phyloP scores from a whole-genome alignment of 2,113 vertebrate species.

The Onychostoma macrolepis region DNA sequence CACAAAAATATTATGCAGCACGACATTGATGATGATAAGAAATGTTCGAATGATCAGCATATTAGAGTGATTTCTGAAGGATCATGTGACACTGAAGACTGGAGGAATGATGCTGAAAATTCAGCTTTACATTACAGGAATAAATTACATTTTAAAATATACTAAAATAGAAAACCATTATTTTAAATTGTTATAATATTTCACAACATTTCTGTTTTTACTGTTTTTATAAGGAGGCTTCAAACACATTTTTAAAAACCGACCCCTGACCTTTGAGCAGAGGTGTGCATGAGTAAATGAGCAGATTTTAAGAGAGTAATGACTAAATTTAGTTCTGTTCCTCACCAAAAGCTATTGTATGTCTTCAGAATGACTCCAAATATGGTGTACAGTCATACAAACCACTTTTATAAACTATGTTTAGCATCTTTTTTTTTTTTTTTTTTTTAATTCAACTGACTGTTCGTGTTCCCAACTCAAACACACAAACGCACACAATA shows the following conservation, averaged over 20 bases:
- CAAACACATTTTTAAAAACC: neutral
- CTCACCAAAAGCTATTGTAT: neutral
- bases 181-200: neutral
- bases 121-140: neutral
- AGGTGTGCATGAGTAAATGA: neutral
- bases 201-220: neutral
- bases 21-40: too few species aligned
- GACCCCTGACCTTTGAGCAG: neutral
- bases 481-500: neutral
- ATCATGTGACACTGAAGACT: too few species aligned
- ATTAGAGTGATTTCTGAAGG: too few species aligned
- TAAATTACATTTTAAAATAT: too few species aligned
- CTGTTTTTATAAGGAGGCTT: neutral
- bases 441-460: neutral
- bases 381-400: neutral
- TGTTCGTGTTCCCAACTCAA: neutral
- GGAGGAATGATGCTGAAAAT: neutral
- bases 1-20: neutral
- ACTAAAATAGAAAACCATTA: neutral
- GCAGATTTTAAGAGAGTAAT: neutral
- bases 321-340: neutral
- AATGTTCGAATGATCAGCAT: too few species aligned
- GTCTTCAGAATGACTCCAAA: neutral
- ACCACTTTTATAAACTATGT: neutral
- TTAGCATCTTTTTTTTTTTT: neutral